Conservation (phyloP, 2,113 vertebrate genomes). For the Phalacrocorax pelagicus region DNA sequence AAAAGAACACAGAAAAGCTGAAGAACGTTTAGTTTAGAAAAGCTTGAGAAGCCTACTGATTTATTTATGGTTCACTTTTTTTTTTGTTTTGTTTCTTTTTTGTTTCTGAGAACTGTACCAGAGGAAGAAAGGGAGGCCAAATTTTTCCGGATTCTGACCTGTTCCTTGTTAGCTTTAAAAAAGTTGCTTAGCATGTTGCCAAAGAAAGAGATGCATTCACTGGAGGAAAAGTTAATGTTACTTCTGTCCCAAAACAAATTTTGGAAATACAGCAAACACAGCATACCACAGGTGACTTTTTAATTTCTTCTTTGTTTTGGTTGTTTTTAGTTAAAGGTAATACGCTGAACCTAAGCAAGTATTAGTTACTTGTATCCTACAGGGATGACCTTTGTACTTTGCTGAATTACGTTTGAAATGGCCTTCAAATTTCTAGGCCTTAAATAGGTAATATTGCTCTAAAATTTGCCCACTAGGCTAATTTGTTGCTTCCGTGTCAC, state of each 20-base stretch:
- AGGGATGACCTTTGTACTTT: background rate
- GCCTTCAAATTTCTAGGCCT: background rate
- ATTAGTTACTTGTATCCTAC: background rate
- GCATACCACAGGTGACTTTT: constrained; percentile 82
- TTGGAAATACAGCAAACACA: constrained; percentile 96
- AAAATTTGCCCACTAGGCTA: background rate
- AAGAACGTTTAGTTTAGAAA: background rate
- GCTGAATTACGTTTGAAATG: background rate
- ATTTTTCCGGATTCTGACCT: constrained; percentile 89
- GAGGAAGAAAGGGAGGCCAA: constrained; percentile 93
- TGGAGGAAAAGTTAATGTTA: constrained; percentile 79
- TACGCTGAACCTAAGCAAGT: background rate
- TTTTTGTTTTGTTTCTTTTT: background rate
- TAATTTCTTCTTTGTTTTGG: background rate
- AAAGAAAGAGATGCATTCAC: constrained; percentile 73
- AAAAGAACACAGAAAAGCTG: background rate
- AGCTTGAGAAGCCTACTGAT: background rate
- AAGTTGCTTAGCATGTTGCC: constrained; percentile 85
- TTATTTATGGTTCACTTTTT: background rate
- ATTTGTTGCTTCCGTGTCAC: background rate
- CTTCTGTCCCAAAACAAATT: constrained; percentile 88
- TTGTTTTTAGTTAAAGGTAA: background rate
- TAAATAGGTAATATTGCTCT: background rate
- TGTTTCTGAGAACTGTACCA: constrained; percentile 81
- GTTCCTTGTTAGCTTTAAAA: constrained; percentile 91